Percentiles rank a stretch among this genome's conserved stretches.
Evolutionary conservation across 2,888 invertebrate species (phyloP).

Genomic region (Drosophila meridionalis): DNA sequence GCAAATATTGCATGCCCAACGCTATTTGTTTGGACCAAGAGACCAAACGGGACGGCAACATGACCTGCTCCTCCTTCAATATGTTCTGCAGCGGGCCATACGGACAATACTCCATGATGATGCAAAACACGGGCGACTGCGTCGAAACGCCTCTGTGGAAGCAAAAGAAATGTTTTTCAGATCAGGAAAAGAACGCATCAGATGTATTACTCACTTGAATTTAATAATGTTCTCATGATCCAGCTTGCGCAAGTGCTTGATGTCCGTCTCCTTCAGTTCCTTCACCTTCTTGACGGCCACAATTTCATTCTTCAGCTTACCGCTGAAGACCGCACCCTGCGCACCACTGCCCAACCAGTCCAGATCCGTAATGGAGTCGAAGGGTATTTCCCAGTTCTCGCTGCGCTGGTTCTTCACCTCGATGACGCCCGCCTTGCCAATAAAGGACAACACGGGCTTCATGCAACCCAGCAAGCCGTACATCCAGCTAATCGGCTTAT

Average conservation of each 20-base stretch:
- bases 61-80: slow-evolving; percentile 92
- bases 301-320: slow-evolving; percentile 91
- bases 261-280: slow-evolving; percentile 96
- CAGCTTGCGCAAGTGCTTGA: slow-evolving; percentile 94
- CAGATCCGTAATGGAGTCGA: slow-evolving; percentile 94
- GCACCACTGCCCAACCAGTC: slow-evolving; percentile 97
- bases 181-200: neutral
- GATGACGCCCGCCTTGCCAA: slow-evolving; percentile 90
- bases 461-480: slow-evolving; percentile 95
- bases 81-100: slow-evolving; percentile 97
- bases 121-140: slow-evolving; percentile 95
- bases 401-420: slow-evolving; percentile 87
- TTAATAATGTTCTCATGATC: slow-evolving; percentile 98
- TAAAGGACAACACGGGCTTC: slow-evolving; percentile 93
- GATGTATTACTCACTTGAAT: slow-evolving; percentile 84
- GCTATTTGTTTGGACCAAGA: slow-evolving; percentile 98
- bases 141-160: slow-evolving; percentile 94
- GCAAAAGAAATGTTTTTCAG: neutral
- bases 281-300: slow-evolving; percentile 99
- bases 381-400: slow-evolving; percentile 98
- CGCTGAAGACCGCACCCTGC: slow-evolving; percentile 97
- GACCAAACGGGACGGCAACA: slow-evolving; percentile 94
- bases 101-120: slow-evolving; percentile 99
- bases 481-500: slow-evolving; percentile 89
- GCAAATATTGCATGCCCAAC: slow-evolving; percentile 98